These are phyloP conservation scores for Myrmecophaga tridactyla DNA, from an alignment of 2,113 vertebrate genomes.

Conservation along the genomic window DNA sequence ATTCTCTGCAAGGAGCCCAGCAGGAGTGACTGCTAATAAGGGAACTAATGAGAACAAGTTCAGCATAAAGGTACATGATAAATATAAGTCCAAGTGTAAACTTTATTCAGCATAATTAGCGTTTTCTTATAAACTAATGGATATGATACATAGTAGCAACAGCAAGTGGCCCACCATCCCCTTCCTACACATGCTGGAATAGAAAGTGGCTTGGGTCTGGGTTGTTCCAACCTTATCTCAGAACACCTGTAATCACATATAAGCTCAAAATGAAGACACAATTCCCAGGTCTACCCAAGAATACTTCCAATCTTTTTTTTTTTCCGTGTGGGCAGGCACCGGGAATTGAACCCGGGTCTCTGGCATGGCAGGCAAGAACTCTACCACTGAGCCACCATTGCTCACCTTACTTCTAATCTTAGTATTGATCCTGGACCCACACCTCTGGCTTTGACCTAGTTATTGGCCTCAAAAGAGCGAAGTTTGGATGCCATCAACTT, in stretches of 20 bases:
- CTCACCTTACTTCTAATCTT: neutral
- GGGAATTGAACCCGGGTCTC: no score
- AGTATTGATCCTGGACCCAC: no score
- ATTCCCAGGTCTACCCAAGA: neutral
- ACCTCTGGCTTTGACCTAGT: neutral
- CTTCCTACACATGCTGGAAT: neutral
- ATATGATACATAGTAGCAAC: neutral
- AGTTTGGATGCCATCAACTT: neutral
- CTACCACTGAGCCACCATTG: no score
- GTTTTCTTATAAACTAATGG: neutral
- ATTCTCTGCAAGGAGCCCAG: neutral
- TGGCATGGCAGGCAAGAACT: no score
- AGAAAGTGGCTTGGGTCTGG: neutral
- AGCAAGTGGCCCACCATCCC: neutral
- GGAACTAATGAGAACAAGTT: neutral
- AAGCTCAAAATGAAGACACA: neutral
- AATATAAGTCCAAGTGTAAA: neutral
- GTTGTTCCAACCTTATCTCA: neutral
- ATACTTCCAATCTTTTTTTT: no score
- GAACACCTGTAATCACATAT: neutral
- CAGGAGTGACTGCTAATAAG: neutral
- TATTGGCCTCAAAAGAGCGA: neutral
- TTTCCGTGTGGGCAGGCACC: no score
- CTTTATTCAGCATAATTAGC: neutral
- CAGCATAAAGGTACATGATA: neutral